Conservation (phyloP, 1,140 invertebrate species). For the Scaptomyza graminum region DNA sequence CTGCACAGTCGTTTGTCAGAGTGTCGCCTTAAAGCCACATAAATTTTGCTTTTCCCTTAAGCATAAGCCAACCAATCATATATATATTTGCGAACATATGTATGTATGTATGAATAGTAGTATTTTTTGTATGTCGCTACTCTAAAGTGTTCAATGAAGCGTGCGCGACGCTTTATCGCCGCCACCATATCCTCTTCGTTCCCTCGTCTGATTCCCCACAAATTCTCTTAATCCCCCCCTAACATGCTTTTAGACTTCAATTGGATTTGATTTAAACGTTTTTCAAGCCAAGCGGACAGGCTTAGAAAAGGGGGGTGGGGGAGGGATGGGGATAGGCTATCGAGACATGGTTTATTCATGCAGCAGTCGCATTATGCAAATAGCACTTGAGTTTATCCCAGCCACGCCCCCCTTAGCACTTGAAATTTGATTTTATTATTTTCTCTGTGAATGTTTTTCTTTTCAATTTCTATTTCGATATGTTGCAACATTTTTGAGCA, state of each 20-base stretch:
- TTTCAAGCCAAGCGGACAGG: slow-evolving; percentile 41
- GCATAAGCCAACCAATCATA: neutral
- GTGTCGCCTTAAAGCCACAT: slow-evolving; percentile 66
- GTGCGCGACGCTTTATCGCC: slow-evolving; percentile 54
- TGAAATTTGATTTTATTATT: slow-evolving; percentile 76
- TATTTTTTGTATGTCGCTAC: slow-evolving; percentile 28
- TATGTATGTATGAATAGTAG: neutral
- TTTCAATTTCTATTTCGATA: slow-evolving; percentile 59
- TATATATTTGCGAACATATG: neutral
- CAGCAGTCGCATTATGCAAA: slow-evolving; percentile 80
- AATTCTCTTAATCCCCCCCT: neutral
- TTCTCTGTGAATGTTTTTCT: slow-evolving; percentile 12
- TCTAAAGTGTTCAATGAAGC: slow-evolving; percentile 67
- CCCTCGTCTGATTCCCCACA: slow-evolving; percentile 27
- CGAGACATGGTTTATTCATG: slow-evolving; percentile 78
- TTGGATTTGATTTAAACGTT: slow-evolving; percentile 80
- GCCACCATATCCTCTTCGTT: slow-evolving; percentile 11
- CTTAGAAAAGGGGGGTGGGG: neutral
- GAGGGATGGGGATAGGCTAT: slow-evolving; percentile 18
- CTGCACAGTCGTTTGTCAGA: slow-evolving; percentile 26
- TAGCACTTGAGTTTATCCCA: slow-evolving; percentile 45
- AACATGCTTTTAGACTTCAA: slow-evolving; percentile 8
- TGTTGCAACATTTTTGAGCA: slow-evolving; percentile 56
- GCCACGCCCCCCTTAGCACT: slow-evolving; percentile 49
- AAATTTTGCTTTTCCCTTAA: slow-evolving; percentile 44